These are phyloP conservation scores for Aleiodes sp. DNA, from an alignment of 1,140 invertebrate genomes.

Conservation along the genomic window DNA sequence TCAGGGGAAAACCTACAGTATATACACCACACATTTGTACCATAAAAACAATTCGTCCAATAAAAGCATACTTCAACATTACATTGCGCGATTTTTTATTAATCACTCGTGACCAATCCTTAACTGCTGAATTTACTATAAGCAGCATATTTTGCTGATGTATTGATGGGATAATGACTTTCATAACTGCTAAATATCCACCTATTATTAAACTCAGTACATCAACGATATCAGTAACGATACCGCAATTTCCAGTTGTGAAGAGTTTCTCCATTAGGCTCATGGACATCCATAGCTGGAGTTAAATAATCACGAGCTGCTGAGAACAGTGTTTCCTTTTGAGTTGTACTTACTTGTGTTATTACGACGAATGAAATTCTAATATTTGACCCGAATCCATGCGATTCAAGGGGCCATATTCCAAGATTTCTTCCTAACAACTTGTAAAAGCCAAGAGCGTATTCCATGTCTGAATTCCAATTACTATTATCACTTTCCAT, in stretches of 20 bases:
- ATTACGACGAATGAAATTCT: background rate
- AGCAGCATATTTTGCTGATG: slow-evolving; percentile 17
- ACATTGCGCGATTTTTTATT: background rate
- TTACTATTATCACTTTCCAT: too few species aligned
- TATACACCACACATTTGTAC: slow-evolving; percentile 28
- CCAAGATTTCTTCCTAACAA: background rate
- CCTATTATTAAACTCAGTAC: slow-evolving; percentile 9
- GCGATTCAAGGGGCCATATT: background rate
- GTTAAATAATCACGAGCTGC: background rate
- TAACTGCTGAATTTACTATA: slow-evolving; percentile 24
- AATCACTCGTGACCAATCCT: slow-evolving; percentile 21
- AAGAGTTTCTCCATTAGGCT: slow-evolving; percentile 21
- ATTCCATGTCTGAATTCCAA: background rate
- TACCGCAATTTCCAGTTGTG: slow-evolving; percentile 20
- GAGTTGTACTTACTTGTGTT: background rate
- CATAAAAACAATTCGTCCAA: slow-evolving; percentile 27
- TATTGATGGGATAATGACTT: slow-evolving; percentile 21
- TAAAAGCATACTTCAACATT: slow-evolving; percentile 24
- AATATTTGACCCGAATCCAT: background rate
- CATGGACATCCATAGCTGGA: slow-evolving; percentile 33
- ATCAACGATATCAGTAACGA: slow-evolving; percentile 20
- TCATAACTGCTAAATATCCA: slow-evolving; percentile 25
- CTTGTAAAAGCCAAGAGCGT: background rate
- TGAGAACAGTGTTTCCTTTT: background rate
- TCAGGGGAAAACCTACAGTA: slow-evolving; percentile 11